Base-by-base conservation (phyloP, 1,140 invertebrate genomes). In the Megalonaias nervosa region DNA sequence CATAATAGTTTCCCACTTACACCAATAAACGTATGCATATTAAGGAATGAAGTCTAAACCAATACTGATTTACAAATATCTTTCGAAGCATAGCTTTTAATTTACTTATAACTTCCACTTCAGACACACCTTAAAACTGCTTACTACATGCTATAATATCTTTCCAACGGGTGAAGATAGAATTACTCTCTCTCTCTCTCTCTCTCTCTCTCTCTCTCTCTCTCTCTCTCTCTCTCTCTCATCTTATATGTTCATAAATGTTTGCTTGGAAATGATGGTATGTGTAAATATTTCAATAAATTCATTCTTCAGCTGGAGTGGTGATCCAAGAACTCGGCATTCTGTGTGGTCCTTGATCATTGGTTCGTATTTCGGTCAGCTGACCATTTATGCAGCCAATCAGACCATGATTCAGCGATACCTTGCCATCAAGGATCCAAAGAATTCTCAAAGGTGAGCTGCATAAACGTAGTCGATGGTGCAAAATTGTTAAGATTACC, bases 341-440 rank as follows among this genome's bases (percentile, higher is more conserved):
- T 81, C 81, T 26, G 66, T 84, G n/a, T 84, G 83, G 83, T 64
- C 83, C 19, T 75, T 84, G 62, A 57, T 83, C 4, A 82, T 84
- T 83, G 83, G 97, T 38, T 96, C 96, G 0, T 94, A 95, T 48
- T 95, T 97, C 80, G 97, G 96, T 75, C 97, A 96, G 94, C 92
- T 96, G 14, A 95, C 96, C 1, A 93, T 98, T 88, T 97, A 97
- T 86, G 96, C 95, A 84, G 95, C 96, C 64, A 98, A 97, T 91
- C 97, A 98, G 88, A 95, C 96, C 0, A 96, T 97, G 62, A 95
- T 98, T 26, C 97, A 98, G 88, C 95, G 97, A 79, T 83, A 83
- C 31, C 65, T 83, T 11, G 82, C 82, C 2, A 83, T 83, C 19
- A 83, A 83, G 73, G 77, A 83, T 69, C 80, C 69, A 71, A 67